These are phyloP conservation scores for Carposina sasakii DNA, from an alignment of 1,140 invertebrate species.

Conservation along the genomic window DNA sequence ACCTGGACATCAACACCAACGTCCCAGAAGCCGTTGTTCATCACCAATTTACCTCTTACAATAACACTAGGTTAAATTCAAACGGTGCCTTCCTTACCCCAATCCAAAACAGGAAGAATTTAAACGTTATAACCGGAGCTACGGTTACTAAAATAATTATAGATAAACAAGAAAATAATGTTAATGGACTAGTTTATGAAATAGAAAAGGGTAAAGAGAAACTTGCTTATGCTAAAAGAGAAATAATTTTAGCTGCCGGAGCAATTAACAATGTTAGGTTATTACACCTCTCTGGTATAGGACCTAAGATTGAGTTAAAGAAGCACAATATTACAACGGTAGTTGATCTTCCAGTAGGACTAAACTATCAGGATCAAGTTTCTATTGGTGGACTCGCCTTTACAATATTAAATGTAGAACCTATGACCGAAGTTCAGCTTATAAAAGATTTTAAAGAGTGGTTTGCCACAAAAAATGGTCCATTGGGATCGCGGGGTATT, in stretches of 20 bases:
- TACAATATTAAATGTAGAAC: slow-evolving; percentile 38
- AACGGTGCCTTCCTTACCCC: slow-evolving; percentile 75
- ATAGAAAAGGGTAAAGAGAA: slow-evolving; percentile 53
- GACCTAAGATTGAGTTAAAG: slow-evolving; percentile 78
- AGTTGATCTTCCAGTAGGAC: slow-evolving; percentile 75
- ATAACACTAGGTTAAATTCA: slow-evolving; percentile 75
- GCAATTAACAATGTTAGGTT: slow-evolving; percentile 75
- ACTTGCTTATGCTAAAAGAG: slow-evolving; percentile 72
- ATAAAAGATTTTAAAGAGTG: slow-evolving; percentile 66
- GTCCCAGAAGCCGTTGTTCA: slow-evolving; percentile 67
- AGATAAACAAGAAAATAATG: slow-evolving; percentile 73
- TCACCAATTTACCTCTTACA: slow-evolving; percentile 69
- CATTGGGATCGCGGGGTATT: slow-evolving; percentile 56
- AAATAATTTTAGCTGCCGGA: slow-evolving; percentile 79
- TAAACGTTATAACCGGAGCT: slow-evolving; percentile 72
- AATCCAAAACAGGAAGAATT: slow-evolving; percentile 69
- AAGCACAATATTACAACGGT: slow-evolving; percentile 73
- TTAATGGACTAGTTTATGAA: slow-evolving; percentile 75
- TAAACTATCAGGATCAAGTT: slow-evolving; percentile 80
- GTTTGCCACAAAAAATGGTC: slow-evolving; percentile 56
- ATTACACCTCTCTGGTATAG: slow-evolving; percentile 82
- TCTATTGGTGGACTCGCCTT: slow-evolving; percentile 49
- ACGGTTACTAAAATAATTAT: slow-evolving; percentile 79
- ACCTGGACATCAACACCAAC: slow-evolving; percentile 56
- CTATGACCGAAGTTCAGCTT: slow-evolving; percentile 41